These are phyloP conservation scores for Eremophila alpestris DNA, from an alignment of 2,797 vertebrate genomes.

Conservation along the genomic window DNA sequence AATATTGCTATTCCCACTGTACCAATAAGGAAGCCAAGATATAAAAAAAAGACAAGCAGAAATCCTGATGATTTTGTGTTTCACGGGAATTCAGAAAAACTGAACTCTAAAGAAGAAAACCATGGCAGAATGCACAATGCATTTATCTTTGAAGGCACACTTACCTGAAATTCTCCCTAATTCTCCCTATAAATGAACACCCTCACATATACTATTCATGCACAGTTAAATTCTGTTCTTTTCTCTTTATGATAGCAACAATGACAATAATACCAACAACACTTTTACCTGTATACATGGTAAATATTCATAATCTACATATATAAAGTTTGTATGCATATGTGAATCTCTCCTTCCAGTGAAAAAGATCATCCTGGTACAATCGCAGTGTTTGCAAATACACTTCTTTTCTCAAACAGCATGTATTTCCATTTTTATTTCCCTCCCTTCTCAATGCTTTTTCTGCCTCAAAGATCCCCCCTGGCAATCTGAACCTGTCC, in stretches of 20 bases:
- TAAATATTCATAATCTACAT: neutral
- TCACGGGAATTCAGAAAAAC: neutral
- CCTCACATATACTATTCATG: neutral
- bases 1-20: neutral
- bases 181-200: neutral
- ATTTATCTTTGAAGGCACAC: neutral
- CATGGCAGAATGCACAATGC: neutral
- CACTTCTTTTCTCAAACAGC: neutral
- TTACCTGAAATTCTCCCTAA: neutral
- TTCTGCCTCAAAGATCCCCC: conserved; percentile 46
- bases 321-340: neutral
- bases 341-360: neutral
- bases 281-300: neutral
- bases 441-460: neutral
- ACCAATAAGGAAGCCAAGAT: neutral
- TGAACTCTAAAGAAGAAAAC: neutral
- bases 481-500: conserved; percentile 56
- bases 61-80: neutral
- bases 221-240: neutral
- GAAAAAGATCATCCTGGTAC: neutral
- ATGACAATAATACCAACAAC: neutral
- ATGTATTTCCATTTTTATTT: conserved; percentile 8
- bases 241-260: neutral
- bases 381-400: neutral
- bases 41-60: neutral